Conservation (phyloP, 2,888 invertebrate genomes). For the Apodemia hepburni region DNA sequence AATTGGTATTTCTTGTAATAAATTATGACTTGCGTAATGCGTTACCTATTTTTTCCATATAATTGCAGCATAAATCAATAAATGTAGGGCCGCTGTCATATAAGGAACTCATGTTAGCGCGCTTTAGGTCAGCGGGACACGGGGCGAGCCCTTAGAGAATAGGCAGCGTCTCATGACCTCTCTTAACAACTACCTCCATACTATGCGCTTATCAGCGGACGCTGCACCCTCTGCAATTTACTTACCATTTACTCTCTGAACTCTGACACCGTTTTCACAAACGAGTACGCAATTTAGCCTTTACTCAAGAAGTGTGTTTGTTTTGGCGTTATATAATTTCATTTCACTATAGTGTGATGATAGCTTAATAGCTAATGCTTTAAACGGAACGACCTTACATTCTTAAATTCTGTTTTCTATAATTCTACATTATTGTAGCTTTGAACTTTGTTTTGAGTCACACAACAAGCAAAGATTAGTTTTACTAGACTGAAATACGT, state of each 20-base stretch:
- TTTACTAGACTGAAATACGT: too few species aligned
- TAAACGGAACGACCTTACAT: background rate
- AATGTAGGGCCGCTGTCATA: slow-evolving; percentile 8
- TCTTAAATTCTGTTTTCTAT: too few species aligned
- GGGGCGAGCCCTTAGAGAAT: slow-evolving; percentile 16
- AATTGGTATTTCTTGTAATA: background rate
- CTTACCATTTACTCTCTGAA: slow-evolving; percentile 41
- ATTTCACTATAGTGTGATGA: slow-evolving; percentile 7
- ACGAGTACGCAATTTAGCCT: slow-evolving; percentile 23
- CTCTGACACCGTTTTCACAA: slow-evolving; percentile 44
- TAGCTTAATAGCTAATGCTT: background rate
- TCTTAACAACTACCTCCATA: slow-evolving; percentile 21
- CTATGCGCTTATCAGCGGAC: slow-evolving; percentile 23
- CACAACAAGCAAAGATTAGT: too few species aligned
- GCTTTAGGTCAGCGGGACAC: slow-evolving; percentile 23
- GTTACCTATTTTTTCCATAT: too few species aligned
- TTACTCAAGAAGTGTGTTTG: slow-evolving; percentile 13
- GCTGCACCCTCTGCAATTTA: slow-evolving; percentile 25
- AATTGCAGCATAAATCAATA: background rate
- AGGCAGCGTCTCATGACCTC: slow-evolving; percentile 22
- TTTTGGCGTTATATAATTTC: slow-evolving; percentile 13
- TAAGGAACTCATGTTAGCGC: slow-evolving; percentile 17
- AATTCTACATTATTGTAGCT: too few species aligned
- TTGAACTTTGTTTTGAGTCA: too few species aligned
- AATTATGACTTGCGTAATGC: too few species aligned